Conservation (phyloP, 2,888 invertebrate genomes). For the Phaedon cochleariae region DNA sequence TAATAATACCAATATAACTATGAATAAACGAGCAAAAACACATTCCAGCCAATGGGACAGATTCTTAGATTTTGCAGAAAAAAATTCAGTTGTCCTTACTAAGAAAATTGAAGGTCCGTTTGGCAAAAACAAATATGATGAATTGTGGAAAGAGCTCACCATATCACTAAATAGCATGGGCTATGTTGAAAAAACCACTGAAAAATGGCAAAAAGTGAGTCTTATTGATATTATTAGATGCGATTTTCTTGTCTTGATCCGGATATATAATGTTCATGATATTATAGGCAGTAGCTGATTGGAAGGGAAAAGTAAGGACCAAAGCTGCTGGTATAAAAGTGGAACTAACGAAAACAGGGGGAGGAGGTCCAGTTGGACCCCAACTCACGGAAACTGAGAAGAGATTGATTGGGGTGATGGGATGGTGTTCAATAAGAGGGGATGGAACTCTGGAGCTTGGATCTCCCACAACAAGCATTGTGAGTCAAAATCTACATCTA, state of each 20-base stretch:
- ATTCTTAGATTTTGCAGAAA: constrained; percentile 9
- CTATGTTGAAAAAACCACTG: constrained; percentile 1
- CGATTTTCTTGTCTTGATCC: background rate
- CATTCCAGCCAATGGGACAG: background rate
- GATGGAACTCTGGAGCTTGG: constrained; percentile 22
- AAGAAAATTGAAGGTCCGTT: constrained; percentile 6
- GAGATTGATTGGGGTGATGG: constrained; percentile 10
- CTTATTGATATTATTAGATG: background rate
- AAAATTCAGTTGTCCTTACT: background rate
- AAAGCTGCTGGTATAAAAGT: constrained; percentile 6
- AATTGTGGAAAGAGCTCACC: constrained; percentile 9
- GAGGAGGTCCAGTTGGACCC: background rate
- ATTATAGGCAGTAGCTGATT: constrained; percentile 13
- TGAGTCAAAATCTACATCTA: background rate
- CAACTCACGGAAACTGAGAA: constrained; percentile 14
- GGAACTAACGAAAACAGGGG: background rate
- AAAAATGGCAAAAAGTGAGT: constrained; percentile 9
- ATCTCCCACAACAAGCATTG: constrained; percentile 35
- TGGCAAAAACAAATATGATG: constrained; percentile 5
- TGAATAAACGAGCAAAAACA: constrained; percentile 6
- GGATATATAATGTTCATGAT: background rate
- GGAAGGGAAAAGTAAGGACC: constrained; percentile 3
- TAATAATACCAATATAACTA: background rate
- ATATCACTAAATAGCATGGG: constrained; percentile 9
- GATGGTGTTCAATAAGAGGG: constrained; percentile 10